Evolutionary conservation across 2,113 vertebrate species (phyloP), one percentile per base, ranked within the genome.

Genomic region (Salvelinus sp.): DNA sequence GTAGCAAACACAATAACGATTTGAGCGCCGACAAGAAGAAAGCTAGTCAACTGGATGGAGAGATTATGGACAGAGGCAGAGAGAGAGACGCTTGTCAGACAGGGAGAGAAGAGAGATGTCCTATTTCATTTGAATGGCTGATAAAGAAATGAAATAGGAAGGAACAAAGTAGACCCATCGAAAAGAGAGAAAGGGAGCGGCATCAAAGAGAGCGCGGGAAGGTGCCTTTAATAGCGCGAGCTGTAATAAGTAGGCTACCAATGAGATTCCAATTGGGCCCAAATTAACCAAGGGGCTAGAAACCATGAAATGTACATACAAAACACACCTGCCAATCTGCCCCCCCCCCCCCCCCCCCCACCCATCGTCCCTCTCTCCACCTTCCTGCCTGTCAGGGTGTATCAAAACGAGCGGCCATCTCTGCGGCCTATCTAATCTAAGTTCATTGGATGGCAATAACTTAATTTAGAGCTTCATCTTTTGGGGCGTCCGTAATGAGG

Each of bases 361-460:
- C n/a, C 85, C 27, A 2, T 20, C 9, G 4, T 38, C 30, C 27
- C 66, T n/a, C 30, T 44, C 66, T 18, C 33, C 66, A 44, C 79
- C 69, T 86, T 80, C 82, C 82, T 90, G 89, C 84, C 87, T 92
- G 85, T 91, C 89, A 90, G 77, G 79, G 79, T 87, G 67, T 79
- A 76, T 80, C 73, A 69, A 81, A 74, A 30, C 6, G 58, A 76
- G 79, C 25, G 54, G 30, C 76, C 73, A 79, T 69, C 74, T 79
- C 33, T 25, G 85, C 82, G 88, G 88, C 87, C 86, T 68, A 80
- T 85, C 88, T 92, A 91, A 93, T 93, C 92, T 90, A 88, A 91
- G 89, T 92, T 91, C 91, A 92, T 87, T 91, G 92, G 89, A 91
- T 91, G 90, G 91, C 91, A 92, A 91, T 93, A 93, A 93, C 90